Evolutionary conservation across 2,888 invertebrate species (phyloP), one percentile per base, ranked within the genome.

Genomic region (Lacanobia oleracea): DNA sequence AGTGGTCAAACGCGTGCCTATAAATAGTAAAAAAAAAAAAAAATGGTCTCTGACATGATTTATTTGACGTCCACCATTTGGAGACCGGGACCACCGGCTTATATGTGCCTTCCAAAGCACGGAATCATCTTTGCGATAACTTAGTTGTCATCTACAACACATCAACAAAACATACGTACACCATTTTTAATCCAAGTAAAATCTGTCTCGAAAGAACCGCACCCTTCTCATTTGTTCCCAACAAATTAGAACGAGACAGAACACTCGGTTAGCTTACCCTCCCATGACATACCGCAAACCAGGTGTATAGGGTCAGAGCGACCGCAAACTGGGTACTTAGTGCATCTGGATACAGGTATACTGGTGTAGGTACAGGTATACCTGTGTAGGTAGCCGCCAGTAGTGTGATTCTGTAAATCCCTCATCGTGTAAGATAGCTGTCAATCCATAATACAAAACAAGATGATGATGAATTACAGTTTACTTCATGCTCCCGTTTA

Each of bases 301-400:
- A 76, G 64, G 79, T 61, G 64, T 67, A 51, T 70, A 48, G 45
- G 75, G 76, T 81, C 81, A 48, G 54, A 33, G 23, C n/a, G 54
- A 51, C 81, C 78, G 40, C 81, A 56, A 70, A 66, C 66, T 75
- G 14, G 48, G 43, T 70, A 75, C 33, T 60, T 69, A 66, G 68
- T 51, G 27, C 3, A 27, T 27, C 27, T 27, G 27, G 60, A 79
- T 48, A 37, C 51, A 56, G 18, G 8, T 51, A 45, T 18, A n/a
- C 6, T 4, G 6, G 10, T 8, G 8, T 37, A 5, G 27, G 14
- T 16, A 51, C 12, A 48, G 8, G 23, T 50, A 62, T 21, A 16
- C 16, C 45, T 9, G 10, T 50, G 21, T 7, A 48, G 50, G n/a
- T 27, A 43, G n/a, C n/a, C n/a, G n/a, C n/a, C 56, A 33, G 33